phyloP scores from a whole-genome alignment of 2,113 vertebrate species.

The Anoplopoma fimbria region DNA sequence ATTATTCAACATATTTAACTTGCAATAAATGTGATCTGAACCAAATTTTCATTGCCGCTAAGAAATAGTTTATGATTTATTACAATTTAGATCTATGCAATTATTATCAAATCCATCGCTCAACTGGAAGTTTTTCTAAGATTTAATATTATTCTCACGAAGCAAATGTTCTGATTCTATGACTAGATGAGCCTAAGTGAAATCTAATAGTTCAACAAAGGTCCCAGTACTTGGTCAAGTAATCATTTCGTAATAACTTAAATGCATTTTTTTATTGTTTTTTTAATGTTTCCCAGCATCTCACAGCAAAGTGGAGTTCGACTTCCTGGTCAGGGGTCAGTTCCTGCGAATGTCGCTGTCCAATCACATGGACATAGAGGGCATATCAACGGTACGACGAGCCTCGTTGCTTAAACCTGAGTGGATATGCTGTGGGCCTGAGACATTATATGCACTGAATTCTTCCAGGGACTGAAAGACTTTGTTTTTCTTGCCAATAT shows the following conservation, averaged over 20 bases:
- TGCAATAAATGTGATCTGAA: not conserved
- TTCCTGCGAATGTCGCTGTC: constrained; percentile 91
- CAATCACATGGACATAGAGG: constrained; percentile 91
- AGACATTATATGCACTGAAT: too few species aligned
- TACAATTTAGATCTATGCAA: not conserved
- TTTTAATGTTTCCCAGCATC: constrained; percentile 81
- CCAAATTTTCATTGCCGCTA: not conserved
- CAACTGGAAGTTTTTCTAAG: not conserved
- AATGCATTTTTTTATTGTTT: not conserved
- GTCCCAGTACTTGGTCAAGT: not conserved
- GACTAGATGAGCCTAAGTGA: not conserved
- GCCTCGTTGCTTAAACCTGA: not conserved
- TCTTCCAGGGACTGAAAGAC: too few species aligned
- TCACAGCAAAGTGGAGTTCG: constrained; percentile 95
- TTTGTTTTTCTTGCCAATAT: too few species aligned
- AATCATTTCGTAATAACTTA: not conserved
- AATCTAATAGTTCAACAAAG: not conserved
- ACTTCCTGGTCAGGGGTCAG: constrained; percentile 95
- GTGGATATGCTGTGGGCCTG: not conserved
- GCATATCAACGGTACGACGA: constrained; percentile 90
- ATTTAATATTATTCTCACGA: not conserved
- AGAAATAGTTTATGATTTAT: not conserved
- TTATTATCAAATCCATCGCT: not conserved
- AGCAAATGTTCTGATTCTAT: not conserved
- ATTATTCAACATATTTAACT: too few species aligned